These are phyloP conservation scores for Hafferia zeledoni DNA, from an alignment of 2,797 vertebrate species.

Conservation along the genomic window DNA sequence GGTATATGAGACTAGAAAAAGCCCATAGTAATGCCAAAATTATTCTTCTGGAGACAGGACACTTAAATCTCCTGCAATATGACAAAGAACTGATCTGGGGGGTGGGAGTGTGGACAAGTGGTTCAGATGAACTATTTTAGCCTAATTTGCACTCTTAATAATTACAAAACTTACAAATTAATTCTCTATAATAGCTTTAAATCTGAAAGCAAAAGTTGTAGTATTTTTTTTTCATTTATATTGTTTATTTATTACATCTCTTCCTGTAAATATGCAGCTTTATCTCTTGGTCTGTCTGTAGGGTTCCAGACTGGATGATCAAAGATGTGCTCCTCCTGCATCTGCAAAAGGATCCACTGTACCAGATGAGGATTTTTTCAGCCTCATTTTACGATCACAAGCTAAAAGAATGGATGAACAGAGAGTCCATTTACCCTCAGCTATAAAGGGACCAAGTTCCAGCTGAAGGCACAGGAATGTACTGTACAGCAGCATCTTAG, in stretches of 20 bases:
- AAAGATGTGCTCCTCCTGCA: conserved; percentile 91
- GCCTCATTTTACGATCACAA: conserved; percentile 95
- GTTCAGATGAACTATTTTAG: neutral
- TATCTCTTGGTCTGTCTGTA: conserved; percentile 53
- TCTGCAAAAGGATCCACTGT: conserved; percentile 88
- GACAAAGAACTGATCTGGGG: neutral
- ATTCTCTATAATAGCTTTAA: neutral
- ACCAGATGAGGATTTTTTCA: conserved; percentile 98
- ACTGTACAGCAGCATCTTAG: conserved; percentile 15
- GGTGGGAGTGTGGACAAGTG: neutral
- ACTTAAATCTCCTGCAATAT: neutral
- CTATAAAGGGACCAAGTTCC: conserved; percentile 70
- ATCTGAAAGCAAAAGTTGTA: neutral
- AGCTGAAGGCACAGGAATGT: conserved; percentile 64
- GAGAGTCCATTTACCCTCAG: conserved; percentile 87
- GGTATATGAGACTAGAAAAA: neutral
- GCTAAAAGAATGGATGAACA: conserved; percentile 97
- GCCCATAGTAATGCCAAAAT: neutral
- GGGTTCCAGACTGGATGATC: conserved; percentile 96
- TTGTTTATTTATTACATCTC: neutral
- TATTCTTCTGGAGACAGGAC: neutral
- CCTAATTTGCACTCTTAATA: neutral
- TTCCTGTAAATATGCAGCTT: neutral
- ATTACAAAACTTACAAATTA: neutral
- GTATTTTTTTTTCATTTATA: neutral